These are phyloP conservation scores for Scolopax mira DNA, from an alignment of 2,113 vertebrate species.

Conservation along the genomic window DNA sequence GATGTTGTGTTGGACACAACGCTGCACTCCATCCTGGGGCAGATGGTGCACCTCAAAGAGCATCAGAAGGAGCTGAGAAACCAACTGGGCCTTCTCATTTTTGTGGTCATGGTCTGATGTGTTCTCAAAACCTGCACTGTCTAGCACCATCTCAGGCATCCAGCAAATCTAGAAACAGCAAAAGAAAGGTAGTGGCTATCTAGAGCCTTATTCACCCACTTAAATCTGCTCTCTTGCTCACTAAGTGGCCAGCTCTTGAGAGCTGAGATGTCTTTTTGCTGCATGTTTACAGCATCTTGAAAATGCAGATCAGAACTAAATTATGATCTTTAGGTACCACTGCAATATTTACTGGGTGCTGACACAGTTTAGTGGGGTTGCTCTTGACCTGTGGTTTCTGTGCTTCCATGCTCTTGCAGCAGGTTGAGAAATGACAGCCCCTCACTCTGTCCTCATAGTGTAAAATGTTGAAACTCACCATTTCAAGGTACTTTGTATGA, in stretches of 20 bases:
- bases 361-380: neutral
- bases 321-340: neutral
- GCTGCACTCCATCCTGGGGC: accelerated
- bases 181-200: neutral
- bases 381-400: neutral
- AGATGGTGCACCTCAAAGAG: neutral
- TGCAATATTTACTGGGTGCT: neutral
- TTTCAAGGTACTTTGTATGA: neutral
- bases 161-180: neutral
- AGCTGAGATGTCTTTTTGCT: neutral
- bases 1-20: neutral
- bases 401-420: neutral
- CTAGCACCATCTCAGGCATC: neutral
- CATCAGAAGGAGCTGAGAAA: neutral
- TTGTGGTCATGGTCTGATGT: neutral
- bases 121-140: neutral
- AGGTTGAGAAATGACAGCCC: neutral
- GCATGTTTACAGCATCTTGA: neutral
- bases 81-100: neutral
- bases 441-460: neutral
- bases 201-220: neutral
- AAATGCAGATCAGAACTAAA: neutral
- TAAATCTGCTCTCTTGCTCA: neutral
- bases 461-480: neutral
- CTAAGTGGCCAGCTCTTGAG: neutral